Evolutionary conservation across 2,113 vertebrate genomes (phyloP), one percentile per base, ranked within the genome.

Genomic region (Brachionichthys hirsutus): DNA sequence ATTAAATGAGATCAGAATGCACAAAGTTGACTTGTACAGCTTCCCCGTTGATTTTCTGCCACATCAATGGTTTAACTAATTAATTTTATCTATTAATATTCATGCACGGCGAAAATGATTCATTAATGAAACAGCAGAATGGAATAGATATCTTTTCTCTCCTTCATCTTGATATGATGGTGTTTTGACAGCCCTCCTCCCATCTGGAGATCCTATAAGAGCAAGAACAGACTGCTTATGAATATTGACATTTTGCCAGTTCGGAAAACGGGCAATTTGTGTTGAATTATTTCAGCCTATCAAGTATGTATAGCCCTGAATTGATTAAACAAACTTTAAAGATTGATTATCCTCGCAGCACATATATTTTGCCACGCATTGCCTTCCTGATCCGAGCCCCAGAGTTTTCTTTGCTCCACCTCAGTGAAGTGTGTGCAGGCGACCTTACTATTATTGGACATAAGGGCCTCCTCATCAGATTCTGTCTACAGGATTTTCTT

Each of bases 61-160:
- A 88, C 89, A 82, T 86, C 82, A 88, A 81, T 89, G 84, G 90
- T 86, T 89, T 85, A 86, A 85, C 84, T 86, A 88, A 90, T 89
- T 90, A 80, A 87, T 87, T 91, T 85, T 83, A 89, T 90, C 82
- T 87, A 86, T 86, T 89, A 86, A 91, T 90, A 90, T 90, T 90
- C 86, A 91, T 90, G 82, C 86, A 84, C 58, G 50, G 74, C 71
- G 75, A 80, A 86, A 87, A 90, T 87, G 62, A 88, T 88, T 88
- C 75, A 90, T 91, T 88, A 88, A 91, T 89, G 79, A 86, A 87
- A 88, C 62, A 80, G 89, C 88, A 92, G 78, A 86, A 85, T 79
- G 85, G 73, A 89, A 89, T 54, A 75, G 75, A 80, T 76, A 83
- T 83, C 84, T 64, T 82, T 87, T 63, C 73, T 81, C 54, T 70